Evolutionary conservation across 1,140 invertebrate species (phyloP), one percentile per base, ranked within the genome.

Genomic region (Drosophila bipectinata): DNA sequence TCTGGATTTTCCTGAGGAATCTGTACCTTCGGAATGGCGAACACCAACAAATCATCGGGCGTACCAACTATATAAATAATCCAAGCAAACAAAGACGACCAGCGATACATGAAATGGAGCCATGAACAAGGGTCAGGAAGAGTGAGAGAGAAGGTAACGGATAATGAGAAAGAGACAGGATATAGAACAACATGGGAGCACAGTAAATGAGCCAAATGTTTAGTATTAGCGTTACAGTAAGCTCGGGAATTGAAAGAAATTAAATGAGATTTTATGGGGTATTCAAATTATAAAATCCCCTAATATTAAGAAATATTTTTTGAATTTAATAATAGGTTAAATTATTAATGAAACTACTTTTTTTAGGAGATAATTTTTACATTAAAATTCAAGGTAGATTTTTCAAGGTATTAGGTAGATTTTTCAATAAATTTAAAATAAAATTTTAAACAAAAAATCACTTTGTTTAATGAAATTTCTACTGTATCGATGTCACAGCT

Each of bases 11-110:
- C 32, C 53, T 37, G 45, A 74, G 74, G 52, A 74, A 64, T 64
- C 34, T 51, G 32, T 57, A 66, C 59, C 37, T 56, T 28, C 51
- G 61, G 39, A 63, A 74, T 21, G 49, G 59, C 63, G 34, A 73
- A 55, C 57, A 55, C 51, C 72, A 75, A 75, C 72, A 75, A 75
- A 74, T 74, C 72, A 74, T 74, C 60, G 61, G 71, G 47, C 67
- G 30, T 74, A 63, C 32, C 66, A 21, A 39, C 60, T 74, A 59
- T 75, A 75, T 75, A 75, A 75, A 75, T 75, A 75, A 79, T 80
- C 32, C 55, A 32, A 54, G 39, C 59, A 79, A 79, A 79, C 77
- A 79, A 75, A 63, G 54, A 51, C 61, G 52, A 41, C 47, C 41
- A 34, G 39, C 63, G 44, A 68, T 67, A 67, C 63, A 67, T 64